Conservation (phyloP, 2,113 vertebrate genomes). For the Pollimyrus isidori region DNA sequence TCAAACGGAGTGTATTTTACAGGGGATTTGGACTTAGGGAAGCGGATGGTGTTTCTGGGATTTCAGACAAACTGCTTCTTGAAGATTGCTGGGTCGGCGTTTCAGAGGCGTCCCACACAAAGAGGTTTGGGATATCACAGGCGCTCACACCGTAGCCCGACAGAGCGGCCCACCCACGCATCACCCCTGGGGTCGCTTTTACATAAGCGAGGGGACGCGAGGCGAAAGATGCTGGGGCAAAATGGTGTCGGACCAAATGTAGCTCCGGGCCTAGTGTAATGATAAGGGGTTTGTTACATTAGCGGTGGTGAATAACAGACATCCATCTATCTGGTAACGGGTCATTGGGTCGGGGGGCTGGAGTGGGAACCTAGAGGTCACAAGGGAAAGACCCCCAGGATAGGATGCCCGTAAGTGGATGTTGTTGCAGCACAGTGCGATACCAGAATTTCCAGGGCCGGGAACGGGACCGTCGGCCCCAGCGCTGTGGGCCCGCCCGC, state of each 20-base stretch:
- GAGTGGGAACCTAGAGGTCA: neutral
- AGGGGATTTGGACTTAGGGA: constrained; percentile 19
- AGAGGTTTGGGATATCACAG: neutral
- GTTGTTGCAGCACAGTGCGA: neutral
- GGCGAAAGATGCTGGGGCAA: neutral
- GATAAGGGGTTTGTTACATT: neutral
- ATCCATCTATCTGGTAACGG: neutral
- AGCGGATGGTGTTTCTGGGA: neutral
- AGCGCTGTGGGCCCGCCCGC: neutral
- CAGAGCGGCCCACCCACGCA: neutral
- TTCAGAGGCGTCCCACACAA: neutral
- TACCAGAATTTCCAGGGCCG: neutral
- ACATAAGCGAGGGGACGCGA: neutral
- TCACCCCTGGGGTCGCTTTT: neutral
- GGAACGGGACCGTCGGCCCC: neutral
- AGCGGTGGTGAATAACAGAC: neutral
- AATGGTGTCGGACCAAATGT: neutral
- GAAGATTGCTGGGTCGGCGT: neutral
- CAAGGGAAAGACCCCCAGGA: neutral
- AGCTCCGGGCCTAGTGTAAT: neutral
- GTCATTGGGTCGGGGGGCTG: neutral
- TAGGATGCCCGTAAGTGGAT: neutral
- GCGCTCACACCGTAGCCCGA: neutral
- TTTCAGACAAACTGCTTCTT: neutral
- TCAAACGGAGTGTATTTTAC: constrained; percentile 41